Base-by-base conservation (phyloP, 2,113 vertebrate species). In the Psophia crepitans region DNA sequence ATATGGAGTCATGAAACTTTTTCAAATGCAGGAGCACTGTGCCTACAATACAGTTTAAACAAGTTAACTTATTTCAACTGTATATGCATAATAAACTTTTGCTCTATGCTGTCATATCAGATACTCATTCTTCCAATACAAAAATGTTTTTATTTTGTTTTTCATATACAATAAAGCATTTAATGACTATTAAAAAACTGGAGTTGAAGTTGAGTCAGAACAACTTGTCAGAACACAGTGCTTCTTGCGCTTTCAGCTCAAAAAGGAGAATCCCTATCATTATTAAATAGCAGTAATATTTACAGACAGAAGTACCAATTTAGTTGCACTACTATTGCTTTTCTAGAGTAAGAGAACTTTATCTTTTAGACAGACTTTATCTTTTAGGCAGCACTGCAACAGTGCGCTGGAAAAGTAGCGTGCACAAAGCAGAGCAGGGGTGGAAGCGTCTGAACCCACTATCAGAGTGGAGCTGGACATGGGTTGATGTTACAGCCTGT, bases 1-100 rank as follows among this genome's bases (percentile, higher is more conserved):
- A 96, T 63, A 75, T 44, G 95, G 94, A 97, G 95, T 96, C 96
- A 97, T 84, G 93, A 96, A 96, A 96, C 96, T 95, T 97, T 78
- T 92, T 92, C 88, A 97, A 93, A 94, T 44, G 79, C 73, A 93
- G 90, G 58, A 96, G 75, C 78, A 94, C 71, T 96, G 84, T 70
- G 10, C 74, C 86, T 68, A 94, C 90, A 86, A 41, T 71, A 78
- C 23, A 46, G 79, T 84, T 94, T 97, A 96, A 97, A 84, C 76
- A 92, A 94, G 95, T 96, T 97, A 96, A 96, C 87, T 91, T 93
- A 95, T 58, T 95, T 94, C 79, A 84, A 35, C 71, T 84, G 35
- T 41, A 75, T 54, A 95, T 66, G 43, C 56, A 83, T 90, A 89
- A 97, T 94, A 93, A 93, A 93, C 88, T 94, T 96, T 44, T 92